phyloP scores from a whole-genome alignment of 2,797 vertebrate genomes.

The Coluber constrictor region DNA sequence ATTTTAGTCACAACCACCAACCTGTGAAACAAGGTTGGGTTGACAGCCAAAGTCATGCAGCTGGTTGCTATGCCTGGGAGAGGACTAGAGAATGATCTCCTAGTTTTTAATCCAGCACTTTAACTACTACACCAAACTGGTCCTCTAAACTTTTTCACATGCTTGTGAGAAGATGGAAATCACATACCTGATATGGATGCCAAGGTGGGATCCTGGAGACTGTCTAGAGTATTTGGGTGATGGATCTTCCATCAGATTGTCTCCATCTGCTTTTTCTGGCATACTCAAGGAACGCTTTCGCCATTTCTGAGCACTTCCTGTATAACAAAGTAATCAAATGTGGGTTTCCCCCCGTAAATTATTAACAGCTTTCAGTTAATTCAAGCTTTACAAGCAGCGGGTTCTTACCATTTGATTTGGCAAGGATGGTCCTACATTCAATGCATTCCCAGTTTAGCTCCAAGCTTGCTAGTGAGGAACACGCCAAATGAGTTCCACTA shows the following conservation, averaged over 20 bases:
- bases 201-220: slow-evolving; percentile 61
- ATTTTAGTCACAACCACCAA: not conserved
- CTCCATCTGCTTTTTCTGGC: slow-evolving; percentile 57
- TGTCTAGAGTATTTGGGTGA: slow-evolving; percentile 70
- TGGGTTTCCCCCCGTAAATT: not conserved
- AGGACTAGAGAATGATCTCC: not conserved
- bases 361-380: not conserved
- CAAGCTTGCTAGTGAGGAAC: slow-evolving; percentile 76
- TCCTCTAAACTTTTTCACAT: not conserved
- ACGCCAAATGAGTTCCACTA: slow-evolving; percentile 87
- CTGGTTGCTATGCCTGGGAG: not conserved
- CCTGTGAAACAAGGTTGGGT: not conserved
- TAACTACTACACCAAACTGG: not conserved
- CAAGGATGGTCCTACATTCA: slow-evolving; percentile 80
- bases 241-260: slow-evolving; percentile 69
- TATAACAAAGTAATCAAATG: slow-evolving; percentile 47
- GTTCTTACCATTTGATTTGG: slow-evolving; percentile 72
- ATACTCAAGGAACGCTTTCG: slow-evolving; percentile 60
- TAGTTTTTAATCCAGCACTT: not conserved
- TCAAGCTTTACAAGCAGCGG: slow-evolving; percentile 8
- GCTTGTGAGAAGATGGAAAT: slow-evolving; percentile 35
- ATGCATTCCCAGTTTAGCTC: slow-evolving; percentile 84
- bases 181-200: slow-evolving; percentile 69
- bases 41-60: not conserved
- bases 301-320: slow-evolving; percentile 63